A percentile compares a stretch with the other conserved stretches of the same genome.
Conservation (phyloP, 2,888 invertebrate species). For the Plebejus anna region DNA sequence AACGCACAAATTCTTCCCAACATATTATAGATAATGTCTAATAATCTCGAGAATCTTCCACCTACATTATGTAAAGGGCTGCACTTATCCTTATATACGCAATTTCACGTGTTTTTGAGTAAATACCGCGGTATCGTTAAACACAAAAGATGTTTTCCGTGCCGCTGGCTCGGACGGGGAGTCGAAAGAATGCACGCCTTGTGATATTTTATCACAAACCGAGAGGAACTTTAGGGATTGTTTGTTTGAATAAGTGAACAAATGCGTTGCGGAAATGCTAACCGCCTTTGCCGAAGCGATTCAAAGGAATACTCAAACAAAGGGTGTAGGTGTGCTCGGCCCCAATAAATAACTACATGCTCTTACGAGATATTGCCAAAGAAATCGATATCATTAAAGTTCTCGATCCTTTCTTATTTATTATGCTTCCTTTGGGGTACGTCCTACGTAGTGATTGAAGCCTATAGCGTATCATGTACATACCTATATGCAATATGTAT, state of each 20-base stretch:
- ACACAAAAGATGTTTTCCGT: slow-evolving; percentile 65
- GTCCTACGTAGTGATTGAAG: background rate
- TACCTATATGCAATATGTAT: too few species aligned
- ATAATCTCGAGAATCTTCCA: background rate
- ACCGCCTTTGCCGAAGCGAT: slow-evolving; percentile 64
- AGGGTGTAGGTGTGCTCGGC: slow-evolving; percentile 40
- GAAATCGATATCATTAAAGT: background rate
- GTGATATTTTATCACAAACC: slow-evolving; percentile 68
- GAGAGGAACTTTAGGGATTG: slow-evolving; percentile 61
- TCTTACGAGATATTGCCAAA: slow-evolving; percentile 1
- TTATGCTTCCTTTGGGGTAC: background rate
- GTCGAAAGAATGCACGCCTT: slow-evolving; percentile 65
- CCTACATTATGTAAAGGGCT: background rate
- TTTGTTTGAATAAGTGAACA: slow-evolving; percentile 67
- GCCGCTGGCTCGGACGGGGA: slow-evolving; percentile 54
- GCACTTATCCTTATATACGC: background rate
- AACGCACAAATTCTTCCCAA: background rate
- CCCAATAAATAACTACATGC: slow-evolving; percentile 41
- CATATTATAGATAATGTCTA: background rate
- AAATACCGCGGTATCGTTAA: slow-evolving; percentile 48
- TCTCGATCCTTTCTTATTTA: background rate
- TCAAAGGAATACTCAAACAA: slow-evolving; percentile 64
- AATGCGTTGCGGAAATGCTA: slow-evolving; percentile 67
- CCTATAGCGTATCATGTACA: too few species aligned
- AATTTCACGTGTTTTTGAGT: slow-evolving; percentile 29